These are phyloP conservation scores for Pelusios castaneus DNA, from an alignment of 2,113 vertebrate genomes.

Conservation along the genomic window DNA sequence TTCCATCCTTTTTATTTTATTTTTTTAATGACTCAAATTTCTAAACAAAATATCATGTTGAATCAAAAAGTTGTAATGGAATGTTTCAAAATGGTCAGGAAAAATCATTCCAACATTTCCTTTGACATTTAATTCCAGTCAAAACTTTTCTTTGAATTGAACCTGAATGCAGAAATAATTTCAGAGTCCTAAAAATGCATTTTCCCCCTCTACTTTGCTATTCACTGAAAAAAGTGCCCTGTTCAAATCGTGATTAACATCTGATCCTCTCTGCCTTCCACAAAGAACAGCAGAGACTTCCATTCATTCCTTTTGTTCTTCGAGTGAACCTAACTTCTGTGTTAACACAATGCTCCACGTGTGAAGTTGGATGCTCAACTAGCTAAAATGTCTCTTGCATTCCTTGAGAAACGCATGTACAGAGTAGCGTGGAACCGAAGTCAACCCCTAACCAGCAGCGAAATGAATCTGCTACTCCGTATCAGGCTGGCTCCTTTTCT, in stretches of 20 bases:
- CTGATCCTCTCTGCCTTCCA: not conserved
- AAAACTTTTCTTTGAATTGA: not conserved
- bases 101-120: not conserved
- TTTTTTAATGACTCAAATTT: not conserved
- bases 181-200: not conserved
- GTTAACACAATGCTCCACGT: not conserved
- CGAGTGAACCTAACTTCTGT: not conserved
- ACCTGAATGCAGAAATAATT: not conserved
- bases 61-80: not conserved
- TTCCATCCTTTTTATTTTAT: not conserved
- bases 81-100: not conserved
- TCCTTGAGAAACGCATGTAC: not conserved
- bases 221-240: not conserved
- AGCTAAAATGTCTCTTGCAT: not conserved
- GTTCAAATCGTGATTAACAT: not conserved
- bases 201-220: not conserved
- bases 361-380: not conserved
- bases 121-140: too few species aligned
- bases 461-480: not conserved
- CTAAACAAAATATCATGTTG: not conserved
- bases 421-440: not conserved
- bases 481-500: not conserved
- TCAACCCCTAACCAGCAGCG: not conserved
- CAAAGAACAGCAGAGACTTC: not conserved
- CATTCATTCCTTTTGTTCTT: not conserved